These are phyloP conservation scores for Latrodectus hesperus DNA, from an alignment of 2,888 invertebrate species.

Conservation along the genomic window DNA sequence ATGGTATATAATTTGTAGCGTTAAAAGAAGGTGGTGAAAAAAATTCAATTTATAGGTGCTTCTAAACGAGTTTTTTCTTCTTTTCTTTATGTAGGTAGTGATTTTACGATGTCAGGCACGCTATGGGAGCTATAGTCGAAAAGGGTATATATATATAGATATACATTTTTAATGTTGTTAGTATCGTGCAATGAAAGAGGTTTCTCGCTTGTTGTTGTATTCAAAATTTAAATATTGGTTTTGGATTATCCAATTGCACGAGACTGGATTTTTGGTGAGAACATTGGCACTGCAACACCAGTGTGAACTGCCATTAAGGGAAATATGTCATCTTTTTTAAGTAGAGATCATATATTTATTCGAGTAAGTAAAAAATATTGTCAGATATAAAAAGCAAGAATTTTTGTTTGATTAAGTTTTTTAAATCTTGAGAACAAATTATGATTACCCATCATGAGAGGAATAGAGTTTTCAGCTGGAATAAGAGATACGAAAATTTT, in stretches of 20 bases:
- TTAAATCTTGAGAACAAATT: no score
- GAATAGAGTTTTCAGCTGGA: no score
- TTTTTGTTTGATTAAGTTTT: no score
- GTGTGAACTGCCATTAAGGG: conserved; percentile 26
- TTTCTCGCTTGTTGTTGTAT: neutral
- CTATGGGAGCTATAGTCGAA: conserved; percentile 17
- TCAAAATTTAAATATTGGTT: conserved; percentile 38
- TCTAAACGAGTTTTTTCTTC: conserved; percentile 52
- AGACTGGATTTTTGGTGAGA: conserved; percentile 42
- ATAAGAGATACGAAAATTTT: no score
- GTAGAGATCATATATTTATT: neutral
- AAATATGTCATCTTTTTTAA: conserved; percentile 14
- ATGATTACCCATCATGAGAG: no score
- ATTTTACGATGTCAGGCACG: conserved; percentile 62
- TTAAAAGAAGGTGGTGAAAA: conserved; percentile 65
- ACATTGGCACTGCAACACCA: neutral
- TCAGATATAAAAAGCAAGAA: no score
- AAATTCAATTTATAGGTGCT: conserved; percentile 60
- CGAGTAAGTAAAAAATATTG: no score
- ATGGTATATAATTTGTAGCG: conserved; percentile 65
- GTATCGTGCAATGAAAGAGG: neutral
- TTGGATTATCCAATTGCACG: conserved; percentile 42
- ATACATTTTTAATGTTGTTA: conserved; percentile 43
- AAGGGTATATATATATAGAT: conserved; percentile 43
- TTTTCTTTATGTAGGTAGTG: conserved; percentile 44